phyloP scores from a whole-genome alignment of 2,888 invertebrate species.

The Mythimna vitellina region DNA sequence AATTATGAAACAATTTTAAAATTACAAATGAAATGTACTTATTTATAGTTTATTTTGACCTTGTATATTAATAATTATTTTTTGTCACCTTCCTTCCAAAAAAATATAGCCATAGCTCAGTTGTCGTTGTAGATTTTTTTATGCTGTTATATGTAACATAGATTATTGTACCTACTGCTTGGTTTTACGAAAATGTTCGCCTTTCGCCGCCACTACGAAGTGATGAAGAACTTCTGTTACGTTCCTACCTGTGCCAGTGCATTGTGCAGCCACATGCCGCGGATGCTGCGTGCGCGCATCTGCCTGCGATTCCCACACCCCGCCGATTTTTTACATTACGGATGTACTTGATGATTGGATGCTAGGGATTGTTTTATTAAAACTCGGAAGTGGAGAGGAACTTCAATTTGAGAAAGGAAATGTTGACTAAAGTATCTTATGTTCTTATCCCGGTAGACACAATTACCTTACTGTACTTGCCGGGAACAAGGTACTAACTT shows the following conservation, averaged over 20 bases:
- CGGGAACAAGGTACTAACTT: too few species aligned
- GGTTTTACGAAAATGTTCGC: not conserved
- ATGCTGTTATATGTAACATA: too few species aligned
- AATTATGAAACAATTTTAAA: too few species aligned
- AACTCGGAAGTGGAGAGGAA: slow-evolving; percentile 40
- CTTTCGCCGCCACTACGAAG: not conserved
- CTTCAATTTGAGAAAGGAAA: slow-evolving; percentile 11
- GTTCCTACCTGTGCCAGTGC: slow-evolving; percentile 1
- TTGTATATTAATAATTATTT: too few species aligned
- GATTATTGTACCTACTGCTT: too few species aligned
- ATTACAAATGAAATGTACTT: too few species aligned
- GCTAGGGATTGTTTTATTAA: slow-evolving; percentile 41
- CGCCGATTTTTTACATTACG: slow-evolving; percentile 68
- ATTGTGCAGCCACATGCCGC: slow-evolving; percentile 73
- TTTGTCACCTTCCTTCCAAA: too few species aligned
- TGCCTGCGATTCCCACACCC: slow-evolving; percentile 85
- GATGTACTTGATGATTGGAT: slow-evolving; percentile 53
- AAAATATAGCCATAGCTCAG: too few species aligned
- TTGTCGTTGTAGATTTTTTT: too few species aligned
- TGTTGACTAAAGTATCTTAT: not conserved
- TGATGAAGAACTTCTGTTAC: slow-evolving; percentile 30
- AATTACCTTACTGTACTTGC: not conserved
- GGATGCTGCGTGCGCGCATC: slow-evolving; percentile 79
- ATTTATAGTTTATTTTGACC: too few species aligned
- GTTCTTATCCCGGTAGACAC: not conserved